Evolutionary conservation across 2,113 vertebrate species (phyloP).

Genomic region (Sinocyclocheilus anshuiensis): DNA sequence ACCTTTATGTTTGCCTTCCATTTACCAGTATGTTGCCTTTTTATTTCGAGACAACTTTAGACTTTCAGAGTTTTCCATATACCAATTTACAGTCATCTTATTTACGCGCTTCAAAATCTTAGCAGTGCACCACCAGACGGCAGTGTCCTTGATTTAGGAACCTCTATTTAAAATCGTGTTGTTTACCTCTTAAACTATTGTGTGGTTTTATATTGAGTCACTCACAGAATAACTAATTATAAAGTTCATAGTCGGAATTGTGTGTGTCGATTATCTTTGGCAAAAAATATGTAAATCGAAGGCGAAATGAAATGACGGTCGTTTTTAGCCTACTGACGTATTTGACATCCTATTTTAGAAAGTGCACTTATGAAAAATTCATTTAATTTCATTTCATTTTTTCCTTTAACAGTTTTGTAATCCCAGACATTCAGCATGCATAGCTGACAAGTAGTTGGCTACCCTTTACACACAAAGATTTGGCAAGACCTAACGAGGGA

Average conservation of each 20-base stretch:
- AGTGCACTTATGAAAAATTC: not conserved
- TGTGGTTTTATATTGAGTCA: not conserved
- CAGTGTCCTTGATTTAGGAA: conserved; percentile 21
- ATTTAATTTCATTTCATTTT: not conserved
- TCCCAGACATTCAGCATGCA: not conserved
- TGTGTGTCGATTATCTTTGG: not conserved
- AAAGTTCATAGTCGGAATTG: not conserved
- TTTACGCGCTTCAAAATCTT: not conserved
- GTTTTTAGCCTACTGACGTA: not conserved
- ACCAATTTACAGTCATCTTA: not conserved
- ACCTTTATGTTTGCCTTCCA: too few species aligned
- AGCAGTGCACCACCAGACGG: conserved; percentile 35
- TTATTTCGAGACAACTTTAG: not conserved
- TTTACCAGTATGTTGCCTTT: not conserved
- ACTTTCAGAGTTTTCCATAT: not conserved
- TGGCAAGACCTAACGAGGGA: conserved; percentile 2
- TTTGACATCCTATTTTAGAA: not conserved
- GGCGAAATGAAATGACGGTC: not conserved
- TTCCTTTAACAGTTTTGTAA: not conserved
- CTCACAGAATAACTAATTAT: not conserved
- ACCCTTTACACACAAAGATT: conserved; percentile 5
- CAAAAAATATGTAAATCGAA: not conserved
- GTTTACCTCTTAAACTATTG: conserved; percentile 5
- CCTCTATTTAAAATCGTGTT: not conserved
- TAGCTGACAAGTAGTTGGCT: not conserved